Conservation (phyloP, 1,140 invertebrate genomes). For the Mycetomoellerius zeteki region DNA sequence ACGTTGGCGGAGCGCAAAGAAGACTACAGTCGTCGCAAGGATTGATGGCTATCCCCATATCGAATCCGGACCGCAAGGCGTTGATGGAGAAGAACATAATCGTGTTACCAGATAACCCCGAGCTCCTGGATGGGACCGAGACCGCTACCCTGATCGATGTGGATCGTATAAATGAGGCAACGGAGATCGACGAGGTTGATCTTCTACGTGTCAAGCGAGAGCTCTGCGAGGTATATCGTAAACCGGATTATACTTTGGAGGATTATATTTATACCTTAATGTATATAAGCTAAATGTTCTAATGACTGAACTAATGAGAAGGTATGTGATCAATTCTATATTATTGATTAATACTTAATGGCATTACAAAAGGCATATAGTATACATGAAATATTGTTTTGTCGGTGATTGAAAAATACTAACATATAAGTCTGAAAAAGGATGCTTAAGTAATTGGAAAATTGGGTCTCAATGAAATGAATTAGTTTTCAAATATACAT, state of each 20-base stretch:
- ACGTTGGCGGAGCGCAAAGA: slow-evolving; percentile 27
- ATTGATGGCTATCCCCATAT: slow-evolving; percentile 77
- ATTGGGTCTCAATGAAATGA: too few species aligned
- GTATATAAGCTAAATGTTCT: slow-evolving; percentile 2
- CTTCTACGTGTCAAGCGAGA: slow-evolving; percentile 82
- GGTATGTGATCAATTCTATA: too few species aligned
- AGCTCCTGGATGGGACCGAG: slow-evolving; percentile 70
- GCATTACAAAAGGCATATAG: too few species aligned
- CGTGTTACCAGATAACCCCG: slow-evolving; percentile 75
- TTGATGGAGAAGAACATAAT: slow-evolving; percentile 76
- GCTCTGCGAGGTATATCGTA: slow-evolving; percentile 76
- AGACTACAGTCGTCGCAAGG: slow-evolving; percentile 58
- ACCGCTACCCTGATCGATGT: slow-evolving; percentile 76
- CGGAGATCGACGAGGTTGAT: slow-evolving; percentile 75
- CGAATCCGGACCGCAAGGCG: slow-evolving; percentile 64
- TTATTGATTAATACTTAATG: too few species aligned
- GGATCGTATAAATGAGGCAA: slow-evolving; percentile 76
- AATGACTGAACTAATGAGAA: background rate
- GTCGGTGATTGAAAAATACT: too few species aligned
- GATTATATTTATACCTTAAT: background rate
- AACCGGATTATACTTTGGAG: background rate
- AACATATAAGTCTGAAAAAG: too few species aligned
- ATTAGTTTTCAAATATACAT: too few species aligned
- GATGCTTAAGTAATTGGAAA: too few species aligned
- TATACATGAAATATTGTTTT: too few species aligned